Conservation (phyloP, 2,797 vertebrate genomes). For the Mallotus villosus region DNA sequence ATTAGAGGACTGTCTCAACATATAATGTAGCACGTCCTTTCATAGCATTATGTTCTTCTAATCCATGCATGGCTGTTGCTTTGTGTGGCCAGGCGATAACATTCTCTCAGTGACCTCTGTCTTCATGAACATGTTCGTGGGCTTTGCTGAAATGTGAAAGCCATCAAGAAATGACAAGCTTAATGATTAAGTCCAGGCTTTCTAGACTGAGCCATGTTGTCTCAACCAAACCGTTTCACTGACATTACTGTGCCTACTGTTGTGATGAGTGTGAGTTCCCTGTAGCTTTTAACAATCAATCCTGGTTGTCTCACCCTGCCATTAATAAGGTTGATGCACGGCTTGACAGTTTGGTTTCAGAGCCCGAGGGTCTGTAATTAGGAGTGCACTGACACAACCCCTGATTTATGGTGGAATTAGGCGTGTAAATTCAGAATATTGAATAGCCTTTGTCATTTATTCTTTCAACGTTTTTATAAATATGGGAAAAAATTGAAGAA, state of each 20-base stretch:
- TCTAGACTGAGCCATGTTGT: too few relatives aligned
- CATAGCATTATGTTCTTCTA: too few relatives aligned
- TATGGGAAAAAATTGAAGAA: conserved; percentile 4
- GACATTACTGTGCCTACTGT: neutral
- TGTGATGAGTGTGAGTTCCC: neutral
- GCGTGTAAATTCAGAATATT: conserved; percentile 21
- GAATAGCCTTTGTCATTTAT: conserved; percentile 14
- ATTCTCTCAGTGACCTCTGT: too few relatives aligned
- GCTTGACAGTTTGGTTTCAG: conserved; percentile 7
- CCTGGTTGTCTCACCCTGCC: conserved; percentile 8
- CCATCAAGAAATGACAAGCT: too few relatives aligned
- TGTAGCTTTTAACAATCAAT: conserved; percentile 18
- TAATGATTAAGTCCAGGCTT: too few relatives aligned
- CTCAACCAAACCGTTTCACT: too few relatives aligned
- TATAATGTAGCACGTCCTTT: too few relatives aligned
- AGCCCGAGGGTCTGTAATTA: conserved; percentile 15
- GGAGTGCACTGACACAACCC: conserved; percentile 4
- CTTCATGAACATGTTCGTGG: too few relatives aligned
- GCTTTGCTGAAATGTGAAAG: too few relatives aligned
- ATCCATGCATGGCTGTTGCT: too few relatives aligned
- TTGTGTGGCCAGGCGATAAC: too few relatives aligned
- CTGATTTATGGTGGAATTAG: conserved; percentile 25
- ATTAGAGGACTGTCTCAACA: too few relatives aligned
- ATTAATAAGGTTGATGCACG: conserved; percentile 18
- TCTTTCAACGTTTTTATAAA: conserved; percentile 1